Conservation (phyloP, 2,797 vertebrate genomes). For the Limnodromus scolopaceus region DNA sequence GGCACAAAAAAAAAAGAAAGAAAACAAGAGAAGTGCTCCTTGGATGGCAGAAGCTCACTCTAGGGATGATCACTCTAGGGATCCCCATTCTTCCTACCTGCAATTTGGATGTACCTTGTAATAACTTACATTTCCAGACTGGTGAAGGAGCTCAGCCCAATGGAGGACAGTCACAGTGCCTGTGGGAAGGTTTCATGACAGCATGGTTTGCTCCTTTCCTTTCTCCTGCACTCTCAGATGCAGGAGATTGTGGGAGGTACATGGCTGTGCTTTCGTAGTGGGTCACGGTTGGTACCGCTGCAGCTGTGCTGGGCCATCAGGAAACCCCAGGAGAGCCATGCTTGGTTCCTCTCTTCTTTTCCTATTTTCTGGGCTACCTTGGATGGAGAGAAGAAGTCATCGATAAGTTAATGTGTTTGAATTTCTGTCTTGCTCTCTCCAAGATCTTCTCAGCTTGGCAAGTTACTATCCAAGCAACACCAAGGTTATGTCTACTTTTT, state of each 20-base stretch:
- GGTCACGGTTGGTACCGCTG: rapidly evolving
- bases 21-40: background rate
- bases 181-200: background rate
- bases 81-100: background rate
- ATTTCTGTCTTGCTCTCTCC: background rate
- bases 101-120: background rate
- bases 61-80: rapidly evolving
- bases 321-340: background rate
- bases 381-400: background rate
- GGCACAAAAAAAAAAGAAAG: rapidly evolving
- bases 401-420: background rate
- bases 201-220: background rate
- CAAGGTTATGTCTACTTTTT: background rate
- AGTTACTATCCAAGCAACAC: background rate
- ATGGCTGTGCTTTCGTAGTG: rapidly evolving
- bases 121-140: background rate
- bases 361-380: background rate
- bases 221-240: background rate
- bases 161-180: background rate
- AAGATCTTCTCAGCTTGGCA: background rate
- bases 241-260: rapidly evolving
- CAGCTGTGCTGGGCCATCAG: background rate
- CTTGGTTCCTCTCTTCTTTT: background rate
- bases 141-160: background rate
- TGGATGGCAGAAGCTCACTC: background rate